Evolutionary conservation across 2,113 vertebrate genomes (phyloP).

Genomic region (Nothoprocta pentlandii): DNA sequence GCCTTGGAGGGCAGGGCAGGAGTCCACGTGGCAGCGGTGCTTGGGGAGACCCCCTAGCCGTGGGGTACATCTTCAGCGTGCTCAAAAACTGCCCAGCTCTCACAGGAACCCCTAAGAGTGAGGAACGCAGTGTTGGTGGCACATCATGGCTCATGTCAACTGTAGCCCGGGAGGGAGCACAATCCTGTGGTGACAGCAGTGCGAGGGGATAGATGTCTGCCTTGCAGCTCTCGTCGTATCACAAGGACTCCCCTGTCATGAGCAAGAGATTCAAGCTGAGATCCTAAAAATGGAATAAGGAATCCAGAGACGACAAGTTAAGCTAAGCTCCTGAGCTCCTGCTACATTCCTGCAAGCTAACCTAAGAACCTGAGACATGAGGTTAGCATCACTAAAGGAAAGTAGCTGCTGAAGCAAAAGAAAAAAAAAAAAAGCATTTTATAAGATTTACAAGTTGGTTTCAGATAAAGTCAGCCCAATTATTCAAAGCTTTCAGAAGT

Average conservation of each 20-base stretch:
- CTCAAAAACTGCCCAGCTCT: neutral
- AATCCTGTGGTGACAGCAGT: too few species aligned
- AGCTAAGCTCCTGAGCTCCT: neutral
- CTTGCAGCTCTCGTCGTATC: neutral
- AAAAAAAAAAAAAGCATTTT: neutral
- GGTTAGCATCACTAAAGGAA: neutral
- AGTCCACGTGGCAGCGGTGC: neutral
- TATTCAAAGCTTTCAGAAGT: neutral
- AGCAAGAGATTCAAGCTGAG: neutral
- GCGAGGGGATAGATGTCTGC: too few species aligned
- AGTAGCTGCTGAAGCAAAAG: neutral
- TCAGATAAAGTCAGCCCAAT: neutral
- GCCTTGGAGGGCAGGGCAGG: fast-evolving
- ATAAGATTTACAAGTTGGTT: neutral
- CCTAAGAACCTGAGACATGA: neutral
- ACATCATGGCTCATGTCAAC: neutral
- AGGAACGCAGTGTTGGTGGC: neutral
- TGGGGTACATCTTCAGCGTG: fast-evolving
- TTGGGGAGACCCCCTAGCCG: neutral
- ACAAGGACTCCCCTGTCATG: neutral
- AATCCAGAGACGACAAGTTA: neutral
- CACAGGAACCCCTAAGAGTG: neutral
- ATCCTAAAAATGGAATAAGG: neutral
- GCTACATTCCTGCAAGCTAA: neutral
- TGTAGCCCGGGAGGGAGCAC: neutral